Evolutionary conservation across 2,888 invertebrate species (phyloP).

Genomic region (Phytoseiulus persimilis): DNA sequence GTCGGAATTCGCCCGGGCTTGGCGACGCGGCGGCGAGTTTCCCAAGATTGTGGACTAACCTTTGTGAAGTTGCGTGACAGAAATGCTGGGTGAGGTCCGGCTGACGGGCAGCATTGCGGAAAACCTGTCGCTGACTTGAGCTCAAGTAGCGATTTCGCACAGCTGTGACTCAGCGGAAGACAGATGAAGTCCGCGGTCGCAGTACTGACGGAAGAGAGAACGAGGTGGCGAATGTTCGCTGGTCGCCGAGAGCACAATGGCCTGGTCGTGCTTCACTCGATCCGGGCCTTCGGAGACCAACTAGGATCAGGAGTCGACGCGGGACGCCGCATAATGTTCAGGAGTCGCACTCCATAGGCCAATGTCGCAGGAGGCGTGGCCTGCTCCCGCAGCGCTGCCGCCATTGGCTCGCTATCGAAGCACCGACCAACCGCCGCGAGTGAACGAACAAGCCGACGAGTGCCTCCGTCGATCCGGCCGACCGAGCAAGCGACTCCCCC

Average conservation of each 20-base stretch:
- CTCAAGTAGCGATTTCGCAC: not conserved
- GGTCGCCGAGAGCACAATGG: not conserved
- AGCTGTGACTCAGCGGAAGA: not conserved
- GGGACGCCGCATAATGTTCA: constrained; percentile 25
- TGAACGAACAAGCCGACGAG: not conserved
- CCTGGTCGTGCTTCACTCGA: constrained; percentile 5
- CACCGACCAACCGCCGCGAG: not conserved
- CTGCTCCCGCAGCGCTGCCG: not conserved
- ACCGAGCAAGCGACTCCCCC: not conserved
- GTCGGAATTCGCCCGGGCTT: no score
- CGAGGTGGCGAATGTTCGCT: not conserved
- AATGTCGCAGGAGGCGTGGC: not conserved
- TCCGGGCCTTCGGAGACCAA: constrained; percentile 26
- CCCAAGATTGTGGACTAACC: no score
- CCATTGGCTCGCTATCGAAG: not conserved
- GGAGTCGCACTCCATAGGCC: not conserved
- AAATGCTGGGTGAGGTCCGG: not conserved
- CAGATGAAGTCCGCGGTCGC: not conserved
- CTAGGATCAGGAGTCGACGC: constrained; percentile 38
- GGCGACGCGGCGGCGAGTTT: no score
- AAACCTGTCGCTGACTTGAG: not conserved
- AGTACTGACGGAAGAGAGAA: not conserved
- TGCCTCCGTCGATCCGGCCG: not conserved
- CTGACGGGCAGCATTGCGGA: not conserved
- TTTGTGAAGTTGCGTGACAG: constrained; percentile 11